Conservation (phyloP, 2,113 vertebrate genomes). For the Bubo scandiacus region DNA sequence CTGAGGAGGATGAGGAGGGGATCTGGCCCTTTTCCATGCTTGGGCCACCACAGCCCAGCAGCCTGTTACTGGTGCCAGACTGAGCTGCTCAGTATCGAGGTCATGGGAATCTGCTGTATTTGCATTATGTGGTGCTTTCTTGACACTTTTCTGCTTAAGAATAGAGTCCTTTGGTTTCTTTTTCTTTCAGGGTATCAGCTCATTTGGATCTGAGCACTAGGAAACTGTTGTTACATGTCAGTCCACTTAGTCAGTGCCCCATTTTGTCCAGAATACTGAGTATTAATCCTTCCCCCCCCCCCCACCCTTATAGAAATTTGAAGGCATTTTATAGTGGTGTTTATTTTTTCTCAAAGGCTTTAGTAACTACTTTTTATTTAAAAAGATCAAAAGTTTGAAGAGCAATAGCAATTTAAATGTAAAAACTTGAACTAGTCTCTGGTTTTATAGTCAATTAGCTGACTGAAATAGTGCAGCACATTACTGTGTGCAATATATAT, state of each 20-base stretch:
- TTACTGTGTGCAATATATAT: not conserved
- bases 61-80: not conserved
- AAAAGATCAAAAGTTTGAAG: not conserved
- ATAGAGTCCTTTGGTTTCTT: not conserved
- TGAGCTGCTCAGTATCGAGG: not conserved
- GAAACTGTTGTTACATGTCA: not conserved
- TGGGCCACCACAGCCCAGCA: not conserved
- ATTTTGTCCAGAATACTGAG: not conserved
- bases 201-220: not conserved
- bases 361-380: not conserved
- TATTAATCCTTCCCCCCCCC: not conserved
- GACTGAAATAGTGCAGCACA: not conserved
- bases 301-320: not conserved
- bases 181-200: not conserved
- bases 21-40: not conserved
- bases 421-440: not conserved
- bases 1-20: not conserved
- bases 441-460: not conserved
- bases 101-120: accelerated
- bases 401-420: not conserved
- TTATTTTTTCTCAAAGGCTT: not conserved
- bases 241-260: too few relatives aligned
- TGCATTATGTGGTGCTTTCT: not conserved
- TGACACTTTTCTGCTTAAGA: not conserved
- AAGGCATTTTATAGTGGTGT: not conserved